Evolutionary conservation across 2,113 vertebrate genomes (phyloP), one percentile per base, ranked within the genome.

Genomic region (Cheirogaleus medius): DNA sequence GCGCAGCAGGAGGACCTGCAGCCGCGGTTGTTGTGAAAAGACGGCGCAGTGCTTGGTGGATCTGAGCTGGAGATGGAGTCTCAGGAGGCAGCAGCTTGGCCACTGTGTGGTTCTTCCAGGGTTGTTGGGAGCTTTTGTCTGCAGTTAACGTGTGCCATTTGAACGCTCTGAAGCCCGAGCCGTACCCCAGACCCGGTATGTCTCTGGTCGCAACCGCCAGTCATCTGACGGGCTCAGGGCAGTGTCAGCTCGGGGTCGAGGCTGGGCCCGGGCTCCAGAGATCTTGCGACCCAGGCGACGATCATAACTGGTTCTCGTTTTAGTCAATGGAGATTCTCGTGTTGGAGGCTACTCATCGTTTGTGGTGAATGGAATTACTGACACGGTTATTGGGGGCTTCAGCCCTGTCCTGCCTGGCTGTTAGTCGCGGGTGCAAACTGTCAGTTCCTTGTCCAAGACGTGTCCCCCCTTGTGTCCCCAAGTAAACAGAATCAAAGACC

Each of bases 401-500:
- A 3, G 7, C 8, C 25, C 39, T 17, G 1, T n/a, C 54, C 49
- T n/a, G 49, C 34, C 6, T 25, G 4, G 14, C 4, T 42, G 3
- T 39, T 4, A 6, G 39, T 81, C 54, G 5, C 1, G 47, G 32
- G 39, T 44, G 3, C n/a, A 8, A 14, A 0, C 12, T 1, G 2
- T 15, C 5, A 25, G 9, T 11, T 29, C 54, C 68, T 21, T 49
- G 14, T 78, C 64, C 34, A 58, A 73, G 5, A 4, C 54, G 1
- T 29, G 27, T 54, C 92, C 90, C 56, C 3, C 49, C 84, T 17
- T 91, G 47, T 47, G 95, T 97, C 18, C 84, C 81, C 94, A 86
- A 99, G 99, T 99, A 98, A 99, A 99, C 99, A 99, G 99, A 95
- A 99, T 99, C 98, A 99, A 99, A 98, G 99, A 99, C 95, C 99